Base-by-base conservation (phyloP, 2,113 vertebrate species). In the Scartelaos histophorus region DNA sequence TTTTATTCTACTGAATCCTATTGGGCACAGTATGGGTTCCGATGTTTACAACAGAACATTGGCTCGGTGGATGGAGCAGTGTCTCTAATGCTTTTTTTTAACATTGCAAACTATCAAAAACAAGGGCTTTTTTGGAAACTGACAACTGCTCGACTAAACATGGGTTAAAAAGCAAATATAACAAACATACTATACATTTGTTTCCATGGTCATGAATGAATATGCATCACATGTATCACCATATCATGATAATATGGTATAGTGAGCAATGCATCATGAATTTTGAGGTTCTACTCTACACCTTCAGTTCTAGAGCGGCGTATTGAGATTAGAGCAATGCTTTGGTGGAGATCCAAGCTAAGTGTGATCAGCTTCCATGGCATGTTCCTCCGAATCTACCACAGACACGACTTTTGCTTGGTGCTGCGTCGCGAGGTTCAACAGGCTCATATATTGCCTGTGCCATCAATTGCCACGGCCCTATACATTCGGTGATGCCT, bases 381-480 rank as follows among this genome's bases (percentile, higher is more conserved):
- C 19, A 10, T 2, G 49, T 19, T 51, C 16, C 19, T 51, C 16
- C 5, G 17, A 11, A n/a, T n/a, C 51, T n/a, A 2, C n/a, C n/a
- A 11, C 51, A 9, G n/a, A n/a, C 51, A 9, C 19, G 19, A 53
- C 51, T 54, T 54, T 24, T 24, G 56, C 56, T 24, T 13, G 56
- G 56, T 38, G 45, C 29, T 62, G 74, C 38, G 61, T 74, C 11
- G 76, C 46, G 25, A 21, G 51, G 46, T 79, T 74, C 47, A 69
- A 73, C 56, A 57, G 24, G 15, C 34, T 17, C 43, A 73, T 68
- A 46, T 76, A 69, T 81, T 70, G 70, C 76, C 67, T 60, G 54
- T 53, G 75, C 80, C 79, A 80, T 80, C 71, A 67, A 24, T 81
- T 74, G 70, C 75, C 49, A 24, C 65, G 60, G 19, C 54, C 64